A percentile compares a stretch with the other conserved stretches of the same genome.
Conservation (phyloP, 2,797 vertebrate genomes). For the Pygocentrus nattereri region DNA sequence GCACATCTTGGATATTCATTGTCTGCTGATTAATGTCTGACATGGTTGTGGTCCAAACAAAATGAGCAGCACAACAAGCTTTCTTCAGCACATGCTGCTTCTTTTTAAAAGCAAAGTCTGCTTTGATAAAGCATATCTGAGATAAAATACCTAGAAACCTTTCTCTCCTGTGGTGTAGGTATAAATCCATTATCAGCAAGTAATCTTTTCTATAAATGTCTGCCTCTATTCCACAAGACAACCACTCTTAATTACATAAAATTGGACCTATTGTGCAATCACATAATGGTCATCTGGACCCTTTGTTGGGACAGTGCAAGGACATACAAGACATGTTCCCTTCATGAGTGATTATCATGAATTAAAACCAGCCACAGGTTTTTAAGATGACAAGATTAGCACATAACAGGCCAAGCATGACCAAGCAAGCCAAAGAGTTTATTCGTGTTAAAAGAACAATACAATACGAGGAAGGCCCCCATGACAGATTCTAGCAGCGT, state of each 20-base stretch:
- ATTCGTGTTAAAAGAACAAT: not conserved
- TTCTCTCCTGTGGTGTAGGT: not conserved
- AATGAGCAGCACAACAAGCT: no score
- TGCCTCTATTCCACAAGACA: not conserved
- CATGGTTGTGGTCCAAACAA: no score
- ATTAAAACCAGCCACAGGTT: not conserved
- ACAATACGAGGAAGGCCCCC: conserved; percentile 18
- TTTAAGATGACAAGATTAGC: not conserved
- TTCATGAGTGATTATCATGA: not conserved
- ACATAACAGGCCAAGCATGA: conserved; percentile 18
- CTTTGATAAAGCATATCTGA: not conserved
- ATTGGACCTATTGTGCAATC: no score
- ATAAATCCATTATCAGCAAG: not conserved
- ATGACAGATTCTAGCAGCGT: conserved; percentile 20
- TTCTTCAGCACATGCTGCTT: not conserved
- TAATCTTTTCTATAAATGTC: not conserved
- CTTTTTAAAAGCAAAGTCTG: not conserved
- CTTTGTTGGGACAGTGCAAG: not conserved
- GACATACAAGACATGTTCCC: not conserved
- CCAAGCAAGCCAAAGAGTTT: not conserved
- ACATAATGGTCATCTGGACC: not conserved
- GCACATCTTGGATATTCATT: not conserved
- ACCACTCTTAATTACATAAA: not conserved
- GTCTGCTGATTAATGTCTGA: not conserved
- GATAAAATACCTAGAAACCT: not conserved